Evolutionary conservation across 2,113 vertebrate genomes (phyloP).

Genomic region (Scortum barcoo): DNA sequence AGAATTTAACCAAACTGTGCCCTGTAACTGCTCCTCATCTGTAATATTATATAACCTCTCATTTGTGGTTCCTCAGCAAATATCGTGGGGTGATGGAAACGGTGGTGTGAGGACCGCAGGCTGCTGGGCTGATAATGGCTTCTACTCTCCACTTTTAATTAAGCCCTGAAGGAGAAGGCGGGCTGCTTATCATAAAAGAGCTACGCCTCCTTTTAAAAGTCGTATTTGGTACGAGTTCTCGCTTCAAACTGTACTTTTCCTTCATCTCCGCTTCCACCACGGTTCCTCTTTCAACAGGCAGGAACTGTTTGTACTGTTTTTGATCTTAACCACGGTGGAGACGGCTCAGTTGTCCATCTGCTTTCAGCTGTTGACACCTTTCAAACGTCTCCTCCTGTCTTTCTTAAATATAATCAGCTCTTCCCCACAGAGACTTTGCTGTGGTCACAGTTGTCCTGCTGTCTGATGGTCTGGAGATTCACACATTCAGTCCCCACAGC

Average conservation of each 20-base stretch:
- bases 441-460: too few species aligned
- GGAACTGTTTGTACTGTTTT: conserved; percentile 11
- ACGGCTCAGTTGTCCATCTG: conserved; percentile 11
- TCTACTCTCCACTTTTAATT: conserved; percentile 38
- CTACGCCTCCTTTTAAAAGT: conserved; percentile 12
- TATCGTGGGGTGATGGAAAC: background rate
- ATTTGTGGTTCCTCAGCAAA: conserved; percentile 13
- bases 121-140: conserved; percentile 36
- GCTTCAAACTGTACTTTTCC: conserved; percentile 9
- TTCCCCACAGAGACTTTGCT: background rate
- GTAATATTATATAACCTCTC: background rate
- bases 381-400: background rate
- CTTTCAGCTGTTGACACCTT: background rate
- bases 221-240: background rate
- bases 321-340: background rate
- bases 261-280: conserved; percentile 7
- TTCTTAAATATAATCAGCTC: background rate
- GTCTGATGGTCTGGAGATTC: too few species aligned
- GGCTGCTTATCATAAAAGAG: conserved; percentile 45
- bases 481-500: too few species aligned
- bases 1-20: background rate
- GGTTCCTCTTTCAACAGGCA: conserved; percentile 20
- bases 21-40: background rate
- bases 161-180: conserved; percentile 41
- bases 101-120: conserved; percentile 5